Evolutionary conservation across 2,797 vertebrate genomes (phyloP).

Genomic region (Sebastes iracundus): DNA sequence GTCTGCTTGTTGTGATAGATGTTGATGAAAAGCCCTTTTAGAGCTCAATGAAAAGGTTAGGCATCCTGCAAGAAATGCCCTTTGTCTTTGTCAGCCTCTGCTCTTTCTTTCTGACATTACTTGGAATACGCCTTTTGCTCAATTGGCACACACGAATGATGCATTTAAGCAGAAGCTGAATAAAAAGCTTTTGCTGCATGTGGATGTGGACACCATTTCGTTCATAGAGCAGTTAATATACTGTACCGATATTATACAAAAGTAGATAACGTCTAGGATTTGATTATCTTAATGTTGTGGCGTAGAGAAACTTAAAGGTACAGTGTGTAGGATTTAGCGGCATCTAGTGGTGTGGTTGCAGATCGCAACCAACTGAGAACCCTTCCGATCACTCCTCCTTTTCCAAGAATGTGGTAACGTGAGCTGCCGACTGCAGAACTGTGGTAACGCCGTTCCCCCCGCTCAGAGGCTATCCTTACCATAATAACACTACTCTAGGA

Average conservation of each 20-base stretch:
- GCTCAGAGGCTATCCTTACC: background rate
- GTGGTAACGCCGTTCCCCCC: background rate
- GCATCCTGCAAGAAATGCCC: background rate
- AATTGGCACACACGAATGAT: background rate
- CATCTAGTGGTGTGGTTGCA: background rate
- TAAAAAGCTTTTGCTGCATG: background rate
- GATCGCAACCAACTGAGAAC: background rate
- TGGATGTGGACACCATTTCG: background rate
- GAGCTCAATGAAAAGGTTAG: slow-evolving; percentile 18
- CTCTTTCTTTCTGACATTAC: background rate
- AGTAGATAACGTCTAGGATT: background rate
- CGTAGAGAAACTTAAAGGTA: background rate
- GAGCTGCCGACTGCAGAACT: background rate
- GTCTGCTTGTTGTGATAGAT: slow-evolving; percentile 10
- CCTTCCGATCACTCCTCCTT: background rate
- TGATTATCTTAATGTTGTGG: background rate
- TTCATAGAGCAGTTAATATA: background rate
- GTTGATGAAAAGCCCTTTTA: slow-evolving; percentile 2
- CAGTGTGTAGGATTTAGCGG: background rate
- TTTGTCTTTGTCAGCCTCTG: slow-evolving; percentile 11
- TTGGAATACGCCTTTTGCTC: background rate
- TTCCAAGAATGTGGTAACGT: background rate
- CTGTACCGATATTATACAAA: background rate
- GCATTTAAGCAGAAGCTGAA: background rate
- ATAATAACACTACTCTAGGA: background rate